Conservation (phyloP, 2,797 vertebrate species). For the Uromys caudimaculatus region DNA sequence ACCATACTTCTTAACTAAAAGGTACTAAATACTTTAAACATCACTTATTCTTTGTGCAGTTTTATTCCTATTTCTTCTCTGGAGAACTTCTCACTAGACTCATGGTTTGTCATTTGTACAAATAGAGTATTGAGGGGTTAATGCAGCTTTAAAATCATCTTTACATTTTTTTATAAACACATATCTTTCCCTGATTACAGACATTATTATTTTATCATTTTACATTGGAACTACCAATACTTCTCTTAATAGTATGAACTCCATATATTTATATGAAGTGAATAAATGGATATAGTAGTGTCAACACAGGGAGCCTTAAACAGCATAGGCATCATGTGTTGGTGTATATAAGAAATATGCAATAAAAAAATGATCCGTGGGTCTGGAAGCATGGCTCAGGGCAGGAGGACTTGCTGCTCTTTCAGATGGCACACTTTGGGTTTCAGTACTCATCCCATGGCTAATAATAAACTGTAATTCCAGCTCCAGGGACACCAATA, state of each 20-base stretch:
- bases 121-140: not conserved
- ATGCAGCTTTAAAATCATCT: not conserved
- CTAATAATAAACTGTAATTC: not conserved
- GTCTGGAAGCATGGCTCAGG: not conserved
- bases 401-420: not conserved
- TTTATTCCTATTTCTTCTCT: not conserved
- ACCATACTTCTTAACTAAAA: not conserved
- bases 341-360: not conserved
- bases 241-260: not conserved
- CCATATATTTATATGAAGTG: not conserved
- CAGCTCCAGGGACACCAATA: not conserved
- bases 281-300: not conserved
- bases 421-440: not conserved
- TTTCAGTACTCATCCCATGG: not conserved
- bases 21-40: not conserved
- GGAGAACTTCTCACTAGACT: not conserved
- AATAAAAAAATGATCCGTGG: not conserved
- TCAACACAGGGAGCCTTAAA: not conserved
- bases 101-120: not conserved
- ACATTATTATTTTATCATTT: not conserved
- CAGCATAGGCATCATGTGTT: not conserved
- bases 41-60: not conserved
- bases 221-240: not conserved
- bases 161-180: not conserved
- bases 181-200: not conserved